phyloP scores from a whole-genome alignment of 2,113 vertebrate genomes.

The Scomber japonicus region DNA sequence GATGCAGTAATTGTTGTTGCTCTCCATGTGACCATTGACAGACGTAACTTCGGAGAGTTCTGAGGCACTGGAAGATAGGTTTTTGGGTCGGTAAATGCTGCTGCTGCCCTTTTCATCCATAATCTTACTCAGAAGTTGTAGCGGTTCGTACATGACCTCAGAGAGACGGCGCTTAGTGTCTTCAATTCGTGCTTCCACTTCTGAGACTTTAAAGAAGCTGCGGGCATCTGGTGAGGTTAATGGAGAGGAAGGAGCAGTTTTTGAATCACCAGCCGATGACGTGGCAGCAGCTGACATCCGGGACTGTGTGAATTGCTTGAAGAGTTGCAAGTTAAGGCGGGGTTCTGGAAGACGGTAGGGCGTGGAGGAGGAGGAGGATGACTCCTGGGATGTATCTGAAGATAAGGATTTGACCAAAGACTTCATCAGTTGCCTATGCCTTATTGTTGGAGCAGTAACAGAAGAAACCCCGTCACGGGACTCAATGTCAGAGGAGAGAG shows the following conservation, averaged over 20 bases:
- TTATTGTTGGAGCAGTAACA: slow-evolving; percentile 78
- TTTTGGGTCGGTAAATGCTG: slow-evolving; percentile 90
- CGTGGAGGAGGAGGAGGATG: slow-evolving; percentile 67
- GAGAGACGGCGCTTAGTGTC: slow-evolving; percentile 97
- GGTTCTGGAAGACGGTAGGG: slow-evolving; percentile 89
- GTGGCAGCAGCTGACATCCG: slow-evolving; percentile 75
- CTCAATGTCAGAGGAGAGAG: slow-evolving; percentile 92
- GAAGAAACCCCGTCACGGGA: slow-evolving; percentile 86
- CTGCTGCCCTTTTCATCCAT: slow-evolving; percentile 94
- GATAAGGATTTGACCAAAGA: slow-evolving; percentile 96
- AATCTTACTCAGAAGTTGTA: slow-evolving; percentile 96
- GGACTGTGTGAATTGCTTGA: slow-evolving; percentile 95
- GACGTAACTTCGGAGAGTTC: slow-evolving; percentile 91
- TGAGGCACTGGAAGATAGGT: slow-evolving; percentile 93
- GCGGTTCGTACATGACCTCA: slow-evolving; percentile 95
- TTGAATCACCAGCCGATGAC: slow-evolving; percentile 87
- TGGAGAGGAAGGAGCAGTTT: slow-evolving; percentile 95
- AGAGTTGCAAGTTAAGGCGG: slow-evolving; percentile 95
- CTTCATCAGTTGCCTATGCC: slow-evolving; percentile 95
- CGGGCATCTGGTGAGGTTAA: slow-evolving; percentile 92
- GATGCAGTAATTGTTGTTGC: slow-evolving; percentile 96
- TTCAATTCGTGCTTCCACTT: slow-evolving; percentile 97
- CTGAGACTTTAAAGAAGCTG: slow-evolving; percentile 95
- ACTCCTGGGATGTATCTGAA: slow-evolving; percentile 91
- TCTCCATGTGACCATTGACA: slow-evolving; percentile 90